These are phyloP conservation scores for Elachura formosa DNA, from an alignment of 2,113 vertebrate genomes.

Conservation along the genomic window DNA sequence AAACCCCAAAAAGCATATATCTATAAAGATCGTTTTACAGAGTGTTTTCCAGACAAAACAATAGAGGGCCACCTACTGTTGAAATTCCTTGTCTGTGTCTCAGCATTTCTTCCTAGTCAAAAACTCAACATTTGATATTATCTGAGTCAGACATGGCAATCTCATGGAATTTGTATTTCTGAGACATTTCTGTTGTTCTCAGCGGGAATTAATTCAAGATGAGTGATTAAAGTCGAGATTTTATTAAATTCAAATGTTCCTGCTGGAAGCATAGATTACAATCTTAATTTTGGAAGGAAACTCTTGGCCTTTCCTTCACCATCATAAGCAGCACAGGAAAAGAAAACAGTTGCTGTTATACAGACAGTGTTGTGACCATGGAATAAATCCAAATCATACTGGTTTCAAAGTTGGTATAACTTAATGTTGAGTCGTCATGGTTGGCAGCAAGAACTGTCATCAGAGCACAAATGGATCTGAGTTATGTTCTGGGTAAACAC, in stretches of 20 bases:
- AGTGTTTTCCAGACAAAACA: neutral
- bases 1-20: accelerated
- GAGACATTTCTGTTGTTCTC: neutral
- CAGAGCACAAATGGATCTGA: neutral
- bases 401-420: neutral
- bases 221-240: neutral
- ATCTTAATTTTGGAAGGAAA: neutral
- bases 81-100: neutral
- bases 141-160: neutral
- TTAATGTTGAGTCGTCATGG: neutral
- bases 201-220: neutral
- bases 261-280: neutral
- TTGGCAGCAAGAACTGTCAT: neutral
- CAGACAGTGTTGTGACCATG: neutral
- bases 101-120: neutral
- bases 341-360: neutral
- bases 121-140: neutral
- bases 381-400: neutral
- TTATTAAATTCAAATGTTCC: neutral
- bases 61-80: neutral
- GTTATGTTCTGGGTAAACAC: neutral
- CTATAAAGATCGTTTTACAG: neutral
- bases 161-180: neutral
- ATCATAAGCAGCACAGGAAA: neutral
- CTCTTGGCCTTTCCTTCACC: neutral